These are phyloP conservation scores for Artemisiospiza belli DNA, from an alignment of 2,113 vertebrate genomes.

Conservation along the genomic window DNA sequence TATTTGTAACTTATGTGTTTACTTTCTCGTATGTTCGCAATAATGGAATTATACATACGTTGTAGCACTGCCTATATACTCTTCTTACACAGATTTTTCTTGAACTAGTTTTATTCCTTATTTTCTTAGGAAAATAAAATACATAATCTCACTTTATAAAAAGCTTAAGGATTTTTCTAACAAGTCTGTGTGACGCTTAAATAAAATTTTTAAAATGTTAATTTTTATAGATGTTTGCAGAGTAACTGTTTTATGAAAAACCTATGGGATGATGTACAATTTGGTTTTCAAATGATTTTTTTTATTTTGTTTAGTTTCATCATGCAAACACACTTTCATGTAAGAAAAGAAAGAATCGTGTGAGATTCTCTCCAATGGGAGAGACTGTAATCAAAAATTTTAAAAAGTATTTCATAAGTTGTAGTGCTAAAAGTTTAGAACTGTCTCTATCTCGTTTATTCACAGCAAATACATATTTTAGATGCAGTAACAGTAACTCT, in stretches of 20 bases:
- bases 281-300: not conserved
- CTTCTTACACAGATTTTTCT: not conserved
- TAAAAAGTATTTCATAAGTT: not conserved
- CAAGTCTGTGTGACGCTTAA: not conserved
- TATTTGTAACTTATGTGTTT: not conserved
- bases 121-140: not conserved
- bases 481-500: not conserved
- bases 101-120: not conserved
- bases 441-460: not conserved
- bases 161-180: not conserved
- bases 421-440: not conserved
- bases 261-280: not conserved
- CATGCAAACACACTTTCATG: not conserved
- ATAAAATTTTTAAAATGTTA: not conserved
- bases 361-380: not conserved
- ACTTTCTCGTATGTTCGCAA: not conserved
- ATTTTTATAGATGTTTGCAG: not conserved
- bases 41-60: not conserved
- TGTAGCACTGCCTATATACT: not conserved
- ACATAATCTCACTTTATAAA: not conserved
- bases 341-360: not conserved
- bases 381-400: not conserved
- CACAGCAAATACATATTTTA: not conserved
- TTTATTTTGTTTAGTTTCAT: not conserved
- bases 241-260: not conserved